These are phyloP conservation scores for Calosoma granatense DNA, from an alignment of 1,140 invertebrate genomes.

Conservation along the genomic window DNA sequence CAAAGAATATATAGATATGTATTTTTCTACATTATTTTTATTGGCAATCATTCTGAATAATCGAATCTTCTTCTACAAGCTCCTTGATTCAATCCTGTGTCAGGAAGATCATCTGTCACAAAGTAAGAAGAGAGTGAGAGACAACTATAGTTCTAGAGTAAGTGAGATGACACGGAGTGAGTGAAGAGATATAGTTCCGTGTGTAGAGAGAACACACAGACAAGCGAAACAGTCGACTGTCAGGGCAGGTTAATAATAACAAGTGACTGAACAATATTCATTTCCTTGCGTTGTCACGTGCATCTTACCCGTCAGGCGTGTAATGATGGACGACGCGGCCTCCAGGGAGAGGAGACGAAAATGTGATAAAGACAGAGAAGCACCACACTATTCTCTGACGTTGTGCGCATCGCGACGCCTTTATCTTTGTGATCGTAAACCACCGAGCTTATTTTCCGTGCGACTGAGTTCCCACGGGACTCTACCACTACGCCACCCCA, in stretches of 20 bases:
- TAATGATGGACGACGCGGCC: neutral
- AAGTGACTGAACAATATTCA: slow-evolving; percentile 4
- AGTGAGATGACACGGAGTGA: too few relatives aligned
- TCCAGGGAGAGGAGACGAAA: neutral
- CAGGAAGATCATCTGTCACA: too few relatives aligned
- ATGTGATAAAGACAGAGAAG: neutral
- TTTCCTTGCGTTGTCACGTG: neutral
- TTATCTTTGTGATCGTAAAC: slow-evolving; percentile 8
- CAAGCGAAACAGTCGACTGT: neutral
- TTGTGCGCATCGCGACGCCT: neutral
- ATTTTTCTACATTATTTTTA: too few relatives aligned
- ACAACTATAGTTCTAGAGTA: too few relatives aligned
- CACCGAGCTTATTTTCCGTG: neutral
- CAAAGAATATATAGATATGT: too few relatives aligned
- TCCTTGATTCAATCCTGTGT: too few relatives aligned
- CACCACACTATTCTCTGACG: neutral
- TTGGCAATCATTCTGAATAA: too few relatives aligned
- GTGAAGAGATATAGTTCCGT: too few relatives aligned
- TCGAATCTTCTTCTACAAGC: too few relatives aligned
- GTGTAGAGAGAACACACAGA: too few relatives aligned
- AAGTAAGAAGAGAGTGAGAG: too few relatives aligned
- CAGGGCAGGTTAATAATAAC: slow-evolving; percentile 6
- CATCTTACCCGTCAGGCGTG: neutral
- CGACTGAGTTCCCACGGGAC: neutral
- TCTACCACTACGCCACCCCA: neutral